Evolutionary conservation across 1,140 invertebrate species (phyloP), one percentile per base, ranked within the genome.

Genomic region (Lineus longissimus): DNA sequence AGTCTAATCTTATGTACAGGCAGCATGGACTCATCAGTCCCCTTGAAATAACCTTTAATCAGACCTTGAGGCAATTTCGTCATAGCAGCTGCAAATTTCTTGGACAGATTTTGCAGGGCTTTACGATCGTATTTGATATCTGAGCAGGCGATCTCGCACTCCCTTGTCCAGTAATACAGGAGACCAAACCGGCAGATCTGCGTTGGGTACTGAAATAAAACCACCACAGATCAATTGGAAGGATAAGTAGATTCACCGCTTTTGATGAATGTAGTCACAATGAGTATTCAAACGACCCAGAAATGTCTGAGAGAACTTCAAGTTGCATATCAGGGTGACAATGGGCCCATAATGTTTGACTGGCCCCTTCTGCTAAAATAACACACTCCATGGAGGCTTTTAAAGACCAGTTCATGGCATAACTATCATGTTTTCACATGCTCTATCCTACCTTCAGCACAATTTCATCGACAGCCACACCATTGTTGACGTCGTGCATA

Each of bases 71-170:
- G 67, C 29, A 82, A 69, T 64, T 75, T 76, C 23, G 70, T 63
- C 17, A 76, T 74, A 41, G 72, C 69, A 15, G 70, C 58, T 9
- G 63, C 62, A 66, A 80, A 81, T 59, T 77, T 77, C 61, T 76
- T 74, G 56, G 74, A 64, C 0, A 72, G 69, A 27, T 67, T 69
- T 19, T 73, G 71, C 41, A 82, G 64, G 17, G 79, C 76, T 61
- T 80, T 80, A n/a, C 78, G 63, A 23, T 82, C 81, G 68, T 76
- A 77, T 36, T 76, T 76, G 7, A 79, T 68, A 40, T 81, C 78
- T 23, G 65, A 41, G 13, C 81, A 76, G 45, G 76, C 77, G 25
- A 64, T 41, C 41, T 82, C 79, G 72, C 77, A 76, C 61, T 82
- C 81, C 59, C 68, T 70, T 4, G 78, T 80, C 80, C 80, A 82